Base-by-base conservation (phyloP, 2,888 invertebrate species). In the Cacoxenus indagator region DNA sequence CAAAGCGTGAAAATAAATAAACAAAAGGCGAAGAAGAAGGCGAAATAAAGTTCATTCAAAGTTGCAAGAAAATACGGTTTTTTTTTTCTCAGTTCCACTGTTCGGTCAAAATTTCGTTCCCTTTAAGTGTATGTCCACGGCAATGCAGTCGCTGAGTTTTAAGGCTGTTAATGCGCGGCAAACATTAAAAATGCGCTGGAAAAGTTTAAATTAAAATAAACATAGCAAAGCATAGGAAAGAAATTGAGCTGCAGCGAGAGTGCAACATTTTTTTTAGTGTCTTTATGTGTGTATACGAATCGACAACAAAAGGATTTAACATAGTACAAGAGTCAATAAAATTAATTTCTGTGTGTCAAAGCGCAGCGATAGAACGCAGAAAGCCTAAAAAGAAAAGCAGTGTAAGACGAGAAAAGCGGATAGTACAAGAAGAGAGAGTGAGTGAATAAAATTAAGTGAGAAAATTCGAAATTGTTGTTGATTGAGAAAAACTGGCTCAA, bases 401-500 rank as follows among this genome's bases (percentile, higher is more conserved):
- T n/a, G n/a, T n/a, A n/a, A n/a, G n/a, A n/a, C n/a, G n/a, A n/a
- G n/a, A 31, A 14, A 29, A 27, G 17, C n/a, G n/a, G n/a, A n/a
- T n/a, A n/a, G n/a, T 8, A 54, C 29, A n/a, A 57, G n/a, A 57
- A 57, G 31, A 29, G 27, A 22, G 51, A 24, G 31, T 54, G 26
- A 22, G 43, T 14, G 22, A 45, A 61, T 37, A 27, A 43, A 26
- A 26, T 37, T 37, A 22, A 61, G 22, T 17, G 43, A 61, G 14
- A 26, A 17, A 57, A 57, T 14, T 37, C 14, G 37, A 51, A 51
- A 19, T 55, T 26, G 9, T n/a, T 57, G n/a, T 6, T 29, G 29
- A 11, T 37, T 8, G 37, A 22, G 54, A 22, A 59, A 62, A 62
- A 62, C 61, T 62, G 61, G 61, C 61, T 62, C 45, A 62, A 62